Base-by-base conservation (phyloP, 2,797 vertebrate species). In the Acridotheres tristis region DNA sequence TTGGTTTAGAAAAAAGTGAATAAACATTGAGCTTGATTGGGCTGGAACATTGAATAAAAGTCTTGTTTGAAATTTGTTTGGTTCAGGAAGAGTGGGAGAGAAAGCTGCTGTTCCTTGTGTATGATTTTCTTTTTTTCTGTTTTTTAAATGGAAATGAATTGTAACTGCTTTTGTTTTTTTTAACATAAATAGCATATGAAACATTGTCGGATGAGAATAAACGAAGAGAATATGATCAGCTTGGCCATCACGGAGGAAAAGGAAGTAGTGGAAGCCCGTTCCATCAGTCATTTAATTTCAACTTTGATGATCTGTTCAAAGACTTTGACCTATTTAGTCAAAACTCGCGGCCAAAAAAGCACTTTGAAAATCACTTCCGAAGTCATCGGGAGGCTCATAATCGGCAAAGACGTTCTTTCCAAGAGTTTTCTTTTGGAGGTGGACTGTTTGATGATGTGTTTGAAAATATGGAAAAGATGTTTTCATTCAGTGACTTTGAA, bases 401-500 rank as follows among this genome's bases (percentile, higher is more conserved):
- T 93, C 96, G 97, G 88, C 98, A 98, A 51, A 98, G 97, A 92
- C 98, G 97, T 61, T 98, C 98, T 93, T 98, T 98, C 89, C 98
- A 98, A 20, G 98, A 98, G 59, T 98, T 98, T 90, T 98, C 98
- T 45, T 98, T 98, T 92, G 98, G 98, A 85, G 97, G 97, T 68
- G 98, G 98, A 96, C 95, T 99, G 71, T 99, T 99, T 91, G 98
- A 99, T 96, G 98, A 98, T 90, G 98, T 99, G 97, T 99, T 99
- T 97, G 98, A 99, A 97, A 98, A 99, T 87, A 98, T 99, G 97
- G 99, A 99, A 91, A 98, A 98, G 93, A 99, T 99, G 99, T 99
- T 99, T 97, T 98, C 99, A 1, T 99, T 99, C 84, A 98, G 98
- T 92, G 97, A 97, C 84, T 98, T 98, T 94, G 98, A 98, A 85